Conservation (phyloP, 2,888 invertebrate species). For the Helobdella robusta region DNA sequence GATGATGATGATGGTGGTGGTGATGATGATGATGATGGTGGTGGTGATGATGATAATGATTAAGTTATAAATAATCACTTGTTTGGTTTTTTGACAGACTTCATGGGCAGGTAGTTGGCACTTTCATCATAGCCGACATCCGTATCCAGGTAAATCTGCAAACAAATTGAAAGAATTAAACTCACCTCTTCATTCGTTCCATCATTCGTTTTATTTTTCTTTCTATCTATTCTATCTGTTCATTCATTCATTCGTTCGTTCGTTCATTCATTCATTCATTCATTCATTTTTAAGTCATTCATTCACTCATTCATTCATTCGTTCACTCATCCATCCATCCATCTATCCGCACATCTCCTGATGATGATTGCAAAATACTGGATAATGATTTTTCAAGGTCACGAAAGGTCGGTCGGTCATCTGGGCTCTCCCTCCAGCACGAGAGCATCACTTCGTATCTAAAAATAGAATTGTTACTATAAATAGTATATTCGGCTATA, state of each 20-base stretch:
- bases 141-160: slow-evolving; percentile 15
- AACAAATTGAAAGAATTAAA: too few species aligned
- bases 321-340: too few species aligned
- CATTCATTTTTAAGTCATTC: too few species aligned
- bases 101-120: slow-evolving; percentile 12
- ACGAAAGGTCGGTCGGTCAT: slow-evolving; percentile 44
- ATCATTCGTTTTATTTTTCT: too few species aligned
- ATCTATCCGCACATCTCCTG: too few species aligned
- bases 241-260: too few species aligned
- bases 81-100: background rate
- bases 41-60: background rate
- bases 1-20: background rate
- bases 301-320: too few species aligned
- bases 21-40: background rate
- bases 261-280: too few species aligned
- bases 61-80: background rate
- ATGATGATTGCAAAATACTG: too few species aligned
- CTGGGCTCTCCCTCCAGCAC: slow-evolving; percentile 45
- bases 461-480: background rate
- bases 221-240: too few species aligned
- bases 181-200: too few species aligned
- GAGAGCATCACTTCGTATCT: slow-evolving; percentile 42
- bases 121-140: slow-evolving; percentile 3
- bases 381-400: too few species aligned
- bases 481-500: background rate